A percentile compares a stretch with the other conserved stretches of the same genome.
These are phyloP conservation scores for Cariama cristata DNA, from an alignment of 2,113 vertebrate species.

Conservation along the genomic window DNA sequence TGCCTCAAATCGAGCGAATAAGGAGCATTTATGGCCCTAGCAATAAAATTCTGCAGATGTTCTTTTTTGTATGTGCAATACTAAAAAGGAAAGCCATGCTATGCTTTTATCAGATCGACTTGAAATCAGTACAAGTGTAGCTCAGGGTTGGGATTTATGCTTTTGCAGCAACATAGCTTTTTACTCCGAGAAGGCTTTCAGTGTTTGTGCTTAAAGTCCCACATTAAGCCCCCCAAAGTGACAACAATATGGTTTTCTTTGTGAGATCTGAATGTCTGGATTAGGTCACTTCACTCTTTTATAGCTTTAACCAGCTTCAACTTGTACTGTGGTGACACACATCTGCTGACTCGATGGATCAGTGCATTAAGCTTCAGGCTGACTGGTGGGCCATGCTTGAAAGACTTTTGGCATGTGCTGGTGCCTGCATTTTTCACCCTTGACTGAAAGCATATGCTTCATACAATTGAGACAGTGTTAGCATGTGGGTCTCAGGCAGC, in stretches of 20 bases:
- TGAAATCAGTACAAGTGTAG: constrained; percentile 34
- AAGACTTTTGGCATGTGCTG: constrained; percentile 94
- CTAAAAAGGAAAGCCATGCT: constrained; percentile 59
- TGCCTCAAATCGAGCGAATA: constrained; percentile 71
- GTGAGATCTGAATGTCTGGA: constrained; percentile 80
- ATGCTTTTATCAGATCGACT: constrained; percentile 58
- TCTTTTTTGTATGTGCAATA: constrained; percentile 13
- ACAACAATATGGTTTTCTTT: constrained; percentile 71
- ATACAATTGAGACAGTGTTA: constrained; percentile 95
- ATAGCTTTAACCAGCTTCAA: constrained; percentile 88
- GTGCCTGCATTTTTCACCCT: constrained; percentile 95
- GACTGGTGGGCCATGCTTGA: constrained; percentile 94
- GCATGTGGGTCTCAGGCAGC: constrained; percentile 83
- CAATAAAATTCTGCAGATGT: constrained; percentile 68
- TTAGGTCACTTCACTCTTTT: constrained; percentile 87
- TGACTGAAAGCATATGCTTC: constrained; percentile 97
- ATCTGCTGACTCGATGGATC: constrained; percentile 90
- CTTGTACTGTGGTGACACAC: constrained; percentile 93
- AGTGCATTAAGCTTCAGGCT: constrained; percentile 86
- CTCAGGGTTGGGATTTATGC: constrained; percentile 29
- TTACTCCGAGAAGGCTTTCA: constrained; percentile 29
- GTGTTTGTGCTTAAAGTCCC: constrained; percentile 60
- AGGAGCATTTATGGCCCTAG: constrained; percentile 66
- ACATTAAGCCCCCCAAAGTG: constrained; percentile 59
- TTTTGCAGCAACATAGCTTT: background rate